phyloP scores from a whole-genome alignment of 1,140 invertebrate genomes.

The Atta cephalotes region DNA sequence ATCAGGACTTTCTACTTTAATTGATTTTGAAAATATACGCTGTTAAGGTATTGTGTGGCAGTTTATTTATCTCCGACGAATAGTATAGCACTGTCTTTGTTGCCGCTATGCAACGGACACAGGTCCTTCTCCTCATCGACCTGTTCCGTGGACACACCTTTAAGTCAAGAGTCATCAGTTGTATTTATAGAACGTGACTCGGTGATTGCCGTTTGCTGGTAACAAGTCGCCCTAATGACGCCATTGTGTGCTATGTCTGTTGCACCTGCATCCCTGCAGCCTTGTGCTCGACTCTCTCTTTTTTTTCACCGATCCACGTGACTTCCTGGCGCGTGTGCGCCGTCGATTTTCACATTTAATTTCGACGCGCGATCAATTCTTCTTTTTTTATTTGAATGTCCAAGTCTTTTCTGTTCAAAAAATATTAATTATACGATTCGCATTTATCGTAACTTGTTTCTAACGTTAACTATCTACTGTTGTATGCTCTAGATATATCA shows the following conservation, averaged over 20 bases:
- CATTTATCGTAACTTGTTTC: background rate
- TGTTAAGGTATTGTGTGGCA: background rate
- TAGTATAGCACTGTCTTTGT: background rate
- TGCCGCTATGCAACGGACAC: constrained; percentile 14
- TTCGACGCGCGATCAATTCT: constrained; percentile 4
- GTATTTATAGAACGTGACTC: constrained; percentile 79
- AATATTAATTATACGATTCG: background rate
- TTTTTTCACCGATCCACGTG: constrained; percentile 33
- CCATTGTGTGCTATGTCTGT: constrained; percentile 72
- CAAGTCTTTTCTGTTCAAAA: background rate
- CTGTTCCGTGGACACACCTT: constrained; percentile 68
- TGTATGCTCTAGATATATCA: background rate
- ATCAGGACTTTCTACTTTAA: background rate
- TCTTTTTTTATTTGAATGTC: background rate
- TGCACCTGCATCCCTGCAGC: constrained; percentile 70
- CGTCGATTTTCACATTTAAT: constrained; percentile 19
- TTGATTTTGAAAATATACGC: background rate
- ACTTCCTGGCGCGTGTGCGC: constrained; percentile 23
- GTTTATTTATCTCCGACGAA: background rate
- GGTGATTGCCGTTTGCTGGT: constrained; percentile 72
- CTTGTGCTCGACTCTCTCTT: background rate
- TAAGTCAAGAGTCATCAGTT: constrained; percentile 72
- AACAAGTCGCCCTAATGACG: constrained; percentile 76
- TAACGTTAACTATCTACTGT: background rate
- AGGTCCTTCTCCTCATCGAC: constrained; percentile 59